Evolutionary conservation across 2,888 invertebrate species (phyloP).

Genomic region (Sericinus montela): DNA sequence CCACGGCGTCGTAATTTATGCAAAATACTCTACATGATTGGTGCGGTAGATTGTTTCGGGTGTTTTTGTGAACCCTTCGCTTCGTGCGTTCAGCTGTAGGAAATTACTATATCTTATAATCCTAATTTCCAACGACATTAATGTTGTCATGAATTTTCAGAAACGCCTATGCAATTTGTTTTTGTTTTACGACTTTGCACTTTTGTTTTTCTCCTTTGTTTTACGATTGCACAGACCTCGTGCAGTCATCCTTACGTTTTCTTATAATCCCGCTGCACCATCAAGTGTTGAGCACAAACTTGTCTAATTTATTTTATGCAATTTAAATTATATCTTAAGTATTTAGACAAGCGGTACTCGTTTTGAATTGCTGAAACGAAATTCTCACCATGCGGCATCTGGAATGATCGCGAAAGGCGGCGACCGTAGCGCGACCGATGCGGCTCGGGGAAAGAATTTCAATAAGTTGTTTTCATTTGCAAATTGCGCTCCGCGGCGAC

Average conservation of each 20-base stretch:
- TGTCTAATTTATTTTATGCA: too few relatives aligned
- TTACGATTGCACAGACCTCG: too few relatives aligned
- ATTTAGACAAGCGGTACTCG: too few relatives aligned
- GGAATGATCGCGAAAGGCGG: conserved; percentile 24
- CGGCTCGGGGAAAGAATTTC: conserved; percentile 69
- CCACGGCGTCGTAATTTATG: conserved; percentile 64
- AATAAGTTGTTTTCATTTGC: conserved; percentile 79
- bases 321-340: too few relatives aligned
- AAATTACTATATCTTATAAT: conserved; percentile 26
- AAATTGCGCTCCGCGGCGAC: conserved; percentile 72
- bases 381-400: conserved; percentile 40
- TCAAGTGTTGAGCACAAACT: too few relatives aligned
- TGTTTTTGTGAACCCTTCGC: conserved; percentile 38
- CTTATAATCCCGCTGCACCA: too few relatives aligned
- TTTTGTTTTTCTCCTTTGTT: too few relatives aligned
- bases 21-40: conserved; percentile 68
- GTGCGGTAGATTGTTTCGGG: conserved; percentile 37
- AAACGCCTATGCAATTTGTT: too few relatives aligned
- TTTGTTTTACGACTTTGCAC: too few relatives aligned
- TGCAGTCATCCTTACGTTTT: too few relatives aligned
- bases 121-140: too few relatives aligned
- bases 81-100: conserved; percentile 31
- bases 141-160: too few relatives aligned
- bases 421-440: conserved; percentile 30
- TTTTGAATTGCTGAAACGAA: conserved; percentile 24